phyloP scores from a whole-genome alignment of 2,113 vertebrate genomes.

The Salvelinus fontinalis region DNA sequence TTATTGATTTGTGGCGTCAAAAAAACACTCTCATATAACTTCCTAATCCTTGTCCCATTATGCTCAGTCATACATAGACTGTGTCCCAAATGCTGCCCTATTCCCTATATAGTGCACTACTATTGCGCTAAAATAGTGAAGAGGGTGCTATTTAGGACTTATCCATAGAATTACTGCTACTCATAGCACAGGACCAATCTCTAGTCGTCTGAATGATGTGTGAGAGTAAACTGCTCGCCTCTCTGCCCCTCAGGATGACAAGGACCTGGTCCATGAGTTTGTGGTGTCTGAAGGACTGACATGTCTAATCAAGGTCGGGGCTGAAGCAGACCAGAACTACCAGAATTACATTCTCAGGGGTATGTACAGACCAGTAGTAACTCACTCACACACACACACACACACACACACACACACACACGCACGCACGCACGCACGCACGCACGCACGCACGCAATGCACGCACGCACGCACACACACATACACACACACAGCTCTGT shows the following conservation, averaged over 20 bases:
- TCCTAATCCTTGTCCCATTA: not conserved
- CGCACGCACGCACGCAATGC: constrained; percentile 2
- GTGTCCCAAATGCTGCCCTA: no score
- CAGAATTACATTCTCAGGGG: constrained; percentile 99
- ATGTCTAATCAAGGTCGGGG: constrained; percentile 95
- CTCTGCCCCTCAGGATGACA: constrained; percentile 85
- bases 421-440: constrained; percentile 3
- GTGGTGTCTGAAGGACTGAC: constrained; percentile 93
- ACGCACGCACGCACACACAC: constrained; percentile 41
- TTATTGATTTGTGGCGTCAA: not conserved
- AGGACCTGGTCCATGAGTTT: constrained; percentile 98
- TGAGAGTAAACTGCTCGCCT: not conserved
- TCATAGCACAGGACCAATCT: no score
- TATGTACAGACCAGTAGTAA: constrained; percentile 56
- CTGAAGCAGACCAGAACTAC: constrained; percentile 96
- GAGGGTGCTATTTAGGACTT: no score
- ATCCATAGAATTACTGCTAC: no score
- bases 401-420: constrained; percentile 17
- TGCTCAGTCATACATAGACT: not conserved
- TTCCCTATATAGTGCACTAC: no score
- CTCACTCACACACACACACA: constrained; percentile 5
- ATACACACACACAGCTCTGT: no score
- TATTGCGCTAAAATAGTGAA: no score
- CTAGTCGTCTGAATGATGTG: no score
- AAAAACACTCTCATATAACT: not conserved